A percentile compares a stretch with the other conserved stretches of the same genome.
Evolutionary conservation across 92 coral and sea anemone species (phyloP).

Genomic region (Galaxea fascicularis): DNA sequence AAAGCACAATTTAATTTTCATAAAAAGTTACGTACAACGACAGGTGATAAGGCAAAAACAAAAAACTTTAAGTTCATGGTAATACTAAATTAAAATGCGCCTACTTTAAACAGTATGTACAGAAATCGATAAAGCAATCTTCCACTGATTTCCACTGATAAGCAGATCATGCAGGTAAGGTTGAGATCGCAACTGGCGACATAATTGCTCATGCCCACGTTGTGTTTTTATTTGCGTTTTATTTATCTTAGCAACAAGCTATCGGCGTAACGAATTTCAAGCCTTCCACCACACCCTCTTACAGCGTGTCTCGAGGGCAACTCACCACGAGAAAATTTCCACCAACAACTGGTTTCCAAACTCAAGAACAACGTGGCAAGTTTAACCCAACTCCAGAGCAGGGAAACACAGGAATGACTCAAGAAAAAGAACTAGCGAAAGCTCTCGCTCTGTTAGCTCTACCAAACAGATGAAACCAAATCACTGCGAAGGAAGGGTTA

Average conservation of each 20-base stretch:
- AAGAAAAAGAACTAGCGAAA: conserved; percentile 83
- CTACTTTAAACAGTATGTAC: too few relatives aligned
- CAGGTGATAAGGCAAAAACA: too few relatives aligned
- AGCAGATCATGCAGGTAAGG: too few relatives aligned
- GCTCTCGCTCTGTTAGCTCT: conserved; percentile 84
- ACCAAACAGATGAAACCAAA: conserved; percentile 63
- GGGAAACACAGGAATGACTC: conserved; percentile 60
- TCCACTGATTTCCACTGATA: too few relatives aligned
- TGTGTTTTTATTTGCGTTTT: background rate
- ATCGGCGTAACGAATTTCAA: background rate
- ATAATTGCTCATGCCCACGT: background rate
- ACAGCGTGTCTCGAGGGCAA: background rate
- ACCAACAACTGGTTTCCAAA: conserved; percentile 10
- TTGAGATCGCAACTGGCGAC: background rate
- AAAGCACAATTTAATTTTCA: too few relatives aligned
- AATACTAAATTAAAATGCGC: too few relatives aligned
- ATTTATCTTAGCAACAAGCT: background rate
- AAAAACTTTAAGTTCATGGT: too few relatives aligned
- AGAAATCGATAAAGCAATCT: too few relatives aligned
- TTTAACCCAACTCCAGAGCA: conserved; percentile 53
- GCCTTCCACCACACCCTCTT: background rate
- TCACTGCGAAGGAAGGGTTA: too few relatives aligned
- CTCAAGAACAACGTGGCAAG: conserved; percentile 48
- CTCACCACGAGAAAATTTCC: background rate
- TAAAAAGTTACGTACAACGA: too few relatives aligned